These are phyloP conservation scores for Drosophila melanogaster DNA, from an alignment of 1,140 invertebrate genomes.

Conservation along the genomic window DNA sequence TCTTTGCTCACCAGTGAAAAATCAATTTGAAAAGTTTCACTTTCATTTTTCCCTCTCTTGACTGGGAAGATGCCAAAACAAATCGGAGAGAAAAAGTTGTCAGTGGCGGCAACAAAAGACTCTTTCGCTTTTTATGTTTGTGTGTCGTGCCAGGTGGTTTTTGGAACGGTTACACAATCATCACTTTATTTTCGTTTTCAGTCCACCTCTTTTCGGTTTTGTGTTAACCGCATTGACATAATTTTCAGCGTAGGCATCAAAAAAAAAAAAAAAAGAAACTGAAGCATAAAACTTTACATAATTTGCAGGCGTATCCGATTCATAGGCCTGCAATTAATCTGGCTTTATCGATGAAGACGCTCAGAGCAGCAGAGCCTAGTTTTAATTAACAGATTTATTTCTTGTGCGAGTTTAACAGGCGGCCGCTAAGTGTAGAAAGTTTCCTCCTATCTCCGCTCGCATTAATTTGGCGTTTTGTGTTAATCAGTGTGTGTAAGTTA, in stretches of 20 bases:
- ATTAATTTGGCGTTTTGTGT: conserved; percentile 60
- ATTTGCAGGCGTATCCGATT: conserved; percentile 64
- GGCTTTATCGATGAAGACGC: conserved; percentile 32
- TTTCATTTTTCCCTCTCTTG: conserved; percentile 67
- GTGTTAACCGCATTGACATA: conserved; percentile 77
- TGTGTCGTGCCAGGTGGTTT: conserved; percentile 76
- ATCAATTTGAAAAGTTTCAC: conserved; percentile 70
- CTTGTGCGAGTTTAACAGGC: conserved; percentile 23
- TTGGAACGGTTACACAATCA: conserved; percentile 79
- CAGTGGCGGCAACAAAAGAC: conserved; percentile 60
- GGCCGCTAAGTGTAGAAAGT: conserved; percentile 71
- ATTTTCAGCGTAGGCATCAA: conserved; percentile 63
- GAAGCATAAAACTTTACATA: conserved; percentile 64
- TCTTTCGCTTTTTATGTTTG: conserved; percentile 71
- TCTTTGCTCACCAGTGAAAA: conserved; percentile 55
- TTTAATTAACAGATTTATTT: conserved; percentile 63
- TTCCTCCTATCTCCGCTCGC: conserved; percentile 37
- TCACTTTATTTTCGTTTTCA: conserved; percentile 63
- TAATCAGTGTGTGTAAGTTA: conserved; percentile 70
- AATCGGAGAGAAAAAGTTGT: conserved; percentile 65
- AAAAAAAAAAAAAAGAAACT: conserved; percentile 32
- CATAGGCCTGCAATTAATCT: conserved; percentile 68
- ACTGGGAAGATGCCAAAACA: conserved; percentile 56
- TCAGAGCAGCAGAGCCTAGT: conserved; percentile 26
- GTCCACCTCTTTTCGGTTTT: conserved; percentile 25